phyloP scores from a whole-genome alignment of 2,113 vertebrate species.

The Aphelocoma coerulescens region DNA sequence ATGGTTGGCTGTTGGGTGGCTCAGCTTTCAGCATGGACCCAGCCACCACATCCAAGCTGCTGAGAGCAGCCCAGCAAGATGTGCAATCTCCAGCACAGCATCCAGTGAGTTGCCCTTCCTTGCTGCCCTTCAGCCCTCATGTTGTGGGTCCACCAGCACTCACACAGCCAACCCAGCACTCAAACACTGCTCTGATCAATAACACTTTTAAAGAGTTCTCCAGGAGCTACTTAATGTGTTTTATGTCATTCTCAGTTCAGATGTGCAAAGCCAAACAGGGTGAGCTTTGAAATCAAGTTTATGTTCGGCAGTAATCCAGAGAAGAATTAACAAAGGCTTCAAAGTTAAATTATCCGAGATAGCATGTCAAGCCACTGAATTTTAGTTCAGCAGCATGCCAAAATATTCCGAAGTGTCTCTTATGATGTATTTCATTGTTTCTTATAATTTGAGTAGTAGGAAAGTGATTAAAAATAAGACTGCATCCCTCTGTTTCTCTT shows the following conservation, averaged over 20 bases:
- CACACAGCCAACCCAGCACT: neutral
- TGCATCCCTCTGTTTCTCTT: constrained; percentile 9
- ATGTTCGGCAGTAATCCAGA: neutral
- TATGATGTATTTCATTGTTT: constrained; percentile 28
- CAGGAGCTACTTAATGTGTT: neutral
- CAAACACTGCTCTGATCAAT: neutral
- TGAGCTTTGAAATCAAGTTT: constrained; percentile 6
- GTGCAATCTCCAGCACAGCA: neutral
- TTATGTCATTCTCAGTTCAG: neutral
- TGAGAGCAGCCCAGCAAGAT: neutral
- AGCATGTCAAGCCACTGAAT: constrained; percentile 8
- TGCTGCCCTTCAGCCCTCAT: accelerated
- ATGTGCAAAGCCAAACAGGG: neutral
- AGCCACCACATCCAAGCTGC: accelerated
- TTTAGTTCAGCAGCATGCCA: constrained; percentile 26
- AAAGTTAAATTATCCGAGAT: neutral
- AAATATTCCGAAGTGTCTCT: constrained; percentile 25
- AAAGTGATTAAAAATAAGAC: constrained; percentile 29
- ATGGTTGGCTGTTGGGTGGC: neutral
- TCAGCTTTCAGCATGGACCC: neutral
- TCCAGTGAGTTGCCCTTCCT: neutral
- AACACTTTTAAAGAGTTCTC: neutral
- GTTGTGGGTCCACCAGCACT: accelerated
- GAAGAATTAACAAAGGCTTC: constrained; percentile 26
- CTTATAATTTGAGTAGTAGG: neutral